phyloP scores from a whole-genome alignment of 2,888 invertebrate genomes.

The Synanthedon formicaeformis region DNA sequence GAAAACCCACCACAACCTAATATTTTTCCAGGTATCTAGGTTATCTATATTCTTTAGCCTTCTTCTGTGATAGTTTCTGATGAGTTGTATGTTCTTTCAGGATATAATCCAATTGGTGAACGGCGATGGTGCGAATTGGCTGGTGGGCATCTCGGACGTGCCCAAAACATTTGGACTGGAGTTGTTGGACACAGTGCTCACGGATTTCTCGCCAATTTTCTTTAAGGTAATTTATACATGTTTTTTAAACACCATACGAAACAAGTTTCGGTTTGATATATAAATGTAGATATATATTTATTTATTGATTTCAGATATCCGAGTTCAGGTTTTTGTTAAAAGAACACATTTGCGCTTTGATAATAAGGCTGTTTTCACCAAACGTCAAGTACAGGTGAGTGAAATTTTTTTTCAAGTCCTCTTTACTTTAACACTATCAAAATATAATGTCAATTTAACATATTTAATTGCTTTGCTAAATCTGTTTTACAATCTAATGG shows the following conservation, averaged over 20 bases:
- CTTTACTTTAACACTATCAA: no score
- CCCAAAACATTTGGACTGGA: slow-evolving; percentile 97
- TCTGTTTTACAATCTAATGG: no score
- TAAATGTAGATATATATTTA: not conserved
- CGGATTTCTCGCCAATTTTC: slow-evolving; percentile 86
- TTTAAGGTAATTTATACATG: slow-evolving; percentile 74
- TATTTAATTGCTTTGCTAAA: no score
- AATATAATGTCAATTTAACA: no score
- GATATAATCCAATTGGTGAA: slow-evolving; percentile 97
- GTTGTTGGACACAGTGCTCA: slow-evolving; percentile 91
- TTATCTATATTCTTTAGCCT: not conserved
- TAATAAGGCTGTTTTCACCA: slow-evolving; percentile 98
- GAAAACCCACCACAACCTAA: no score
- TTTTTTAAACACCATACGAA: no score
- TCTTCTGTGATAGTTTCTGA: no score
- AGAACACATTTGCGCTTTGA: slow-evolving; percentile 96
- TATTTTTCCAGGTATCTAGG: not conserved
- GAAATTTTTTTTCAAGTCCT: not conserved
- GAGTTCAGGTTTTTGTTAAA: slow-evolving; percentile 95
- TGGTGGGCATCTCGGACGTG: slow-evolving; percentile 96
- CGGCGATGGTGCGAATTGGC: slow-evolving; percentile 95
- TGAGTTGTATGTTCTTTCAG: slow-evolving; percentile 46
- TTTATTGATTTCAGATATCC: slow-evolving; percentile 76
- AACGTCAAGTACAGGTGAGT: slow-evolving; percentile 91
- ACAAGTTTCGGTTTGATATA: no score